Base-by-base conservation (phyloP, 2,888 invertebrate species). In the Escarpia spicata region DNA sequence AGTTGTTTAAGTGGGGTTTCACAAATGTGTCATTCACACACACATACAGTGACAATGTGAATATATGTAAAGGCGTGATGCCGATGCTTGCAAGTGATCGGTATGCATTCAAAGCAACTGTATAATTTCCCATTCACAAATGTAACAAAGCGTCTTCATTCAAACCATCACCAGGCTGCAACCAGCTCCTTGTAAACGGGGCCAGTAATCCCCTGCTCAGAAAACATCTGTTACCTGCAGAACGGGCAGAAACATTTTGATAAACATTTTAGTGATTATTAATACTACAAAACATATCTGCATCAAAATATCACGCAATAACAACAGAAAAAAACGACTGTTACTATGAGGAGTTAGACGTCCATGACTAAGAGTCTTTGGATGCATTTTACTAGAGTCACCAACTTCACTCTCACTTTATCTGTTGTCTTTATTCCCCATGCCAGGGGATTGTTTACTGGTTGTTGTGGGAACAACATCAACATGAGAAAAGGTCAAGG, bases 291-390 rank as follows among this genome's bases (percentile, higher is more conserved):
- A 75, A 75, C 75, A 75, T 75, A 75, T 75, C 75, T 75, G 75
- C 75, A 75, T 75, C 75, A 75, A 75, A 75, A 75, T 75, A 75
- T 75, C 75, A 75, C 75, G 26, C 75, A 75, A 75, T 75, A 75
- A 75, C n/a, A 75, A 75, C n/a, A 75, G 75, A 26, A 75, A 52
- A 52, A 75, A 19, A 75, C 26, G 19, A 75, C 52, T 52, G 52
- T 52, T 52, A 52, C 0, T 75, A 75, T 75, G 4, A 75, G 2
- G 75, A 15, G 75, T 75, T 26, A 4, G 19, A n/a, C 75, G 19
- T 6, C 4, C 6, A 26, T 26, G 19, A 60, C 6, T 2, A 26
- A 12, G 52, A 52, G 15, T 52, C 52, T 52, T n/a, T 75, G 26
- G 6, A 75, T 15, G 75, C 19, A 2, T 75, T 75, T 75, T 52